A percentile compares a stretch with the other conserved stretches of the same genome.
Conservation (phyloP, 1,140 invertebrate species). For the Drosophila equinoxialis region DNA sequence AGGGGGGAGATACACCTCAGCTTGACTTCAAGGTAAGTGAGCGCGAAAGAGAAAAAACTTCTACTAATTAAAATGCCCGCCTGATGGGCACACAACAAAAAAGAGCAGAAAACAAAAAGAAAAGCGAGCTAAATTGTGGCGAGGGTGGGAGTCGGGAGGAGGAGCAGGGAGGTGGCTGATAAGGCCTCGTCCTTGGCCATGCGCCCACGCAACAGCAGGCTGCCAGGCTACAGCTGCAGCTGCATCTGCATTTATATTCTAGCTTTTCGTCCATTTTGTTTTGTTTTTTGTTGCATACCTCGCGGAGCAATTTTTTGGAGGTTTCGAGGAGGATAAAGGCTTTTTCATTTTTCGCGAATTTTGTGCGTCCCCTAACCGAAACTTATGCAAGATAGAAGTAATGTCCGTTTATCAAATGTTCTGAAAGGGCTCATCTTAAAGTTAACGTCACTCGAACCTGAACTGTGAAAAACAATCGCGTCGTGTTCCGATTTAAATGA, state of each 20-base stretch:
- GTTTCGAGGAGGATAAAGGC: not conserved
- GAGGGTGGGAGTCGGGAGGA: not conserved
- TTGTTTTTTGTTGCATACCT: conserved; percentile 20
- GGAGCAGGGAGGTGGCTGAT: no score
- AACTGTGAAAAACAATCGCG: no score
- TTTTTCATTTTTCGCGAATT: not conserved
- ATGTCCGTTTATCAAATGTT: not conserved
- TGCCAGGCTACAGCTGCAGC: conserved; percentile 6
- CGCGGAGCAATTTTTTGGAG: conserved; percentile 2
- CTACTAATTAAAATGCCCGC: conserved; percentile 49
- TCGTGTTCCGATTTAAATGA: no score
- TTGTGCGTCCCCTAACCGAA: not conserved
- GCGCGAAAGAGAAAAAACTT: conserved; percentile 12
- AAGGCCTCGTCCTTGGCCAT: conserved; percentile 39
- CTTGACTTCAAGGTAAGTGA: conserved; percentile 47
- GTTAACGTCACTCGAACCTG: no score
- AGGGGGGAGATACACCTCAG: conserved; percentile 13
- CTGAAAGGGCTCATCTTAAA: not conserved
- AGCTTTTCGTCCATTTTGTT: not conserved
- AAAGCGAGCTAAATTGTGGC: not conserved
- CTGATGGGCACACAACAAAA: not conserved
- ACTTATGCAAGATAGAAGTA: not conserved
- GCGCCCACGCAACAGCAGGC: conserved; percentile 40
- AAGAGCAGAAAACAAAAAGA: not conserved
- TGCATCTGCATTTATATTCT: conserved; percentile 8